Base-by-base conservation (phyloP, 2,888 invertebrate species). In the Seira musarum region DNA sequence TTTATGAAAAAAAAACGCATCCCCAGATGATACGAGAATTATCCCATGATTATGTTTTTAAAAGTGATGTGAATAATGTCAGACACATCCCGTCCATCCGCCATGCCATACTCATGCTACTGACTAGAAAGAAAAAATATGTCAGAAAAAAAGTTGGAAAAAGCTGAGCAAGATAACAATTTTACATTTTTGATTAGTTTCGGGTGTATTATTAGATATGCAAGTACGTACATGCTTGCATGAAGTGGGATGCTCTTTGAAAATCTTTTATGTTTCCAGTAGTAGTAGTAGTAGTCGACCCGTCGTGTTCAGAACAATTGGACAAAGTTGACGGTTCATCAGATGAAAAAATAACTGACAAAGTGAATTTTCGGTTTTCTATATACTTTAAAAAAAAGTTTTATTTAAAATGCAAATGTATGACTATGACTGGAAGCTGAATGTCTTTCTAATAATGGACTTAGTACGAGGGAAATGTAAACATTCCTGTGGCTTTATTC, bases 1-100 rank as follows among this genome's bases (percentile, higher is more conserved):
- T 73, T 73, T n/a, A n/a, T 49, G 17, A 65, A 73, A 64, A 49
- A 68, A 65, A 60, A n/a, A n/a, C n/a, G n/a, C n/a, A n/a, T n/a
- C n/a, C n/a, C n/a, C n/a, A 66, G 65, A 71, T 78, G 66, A 66
- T 70, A 78, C 71, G 78, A 78, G 71, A 71, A 78, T 78, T 78
- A 78, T 78, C 71, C 78, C 78, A 78, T 78, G 77, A 77, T 77
- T 77, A 77, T 77, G 78, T 71, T 66, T n/a, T n/a, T n/a, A n/a
- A 70, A 71, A 70, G 64, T 75, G 70, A 70, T 69, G 64, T 76
- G 69, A 64, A 63, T 61, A 63, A 69, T 71, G 78, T 78, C 71
- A 66, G 66, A 78, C 71, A 78, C 78, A 78, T 71, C 78, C 78
- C 78, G 78, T 78, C 78, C 71, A 67, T 78, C 71, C 78, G 70